Evolutionary conservation across 2,113 vertebrate genomes (phyloP), one percentile per base, ranked within the genome.

Genomic region (Alces alces): DNA sequence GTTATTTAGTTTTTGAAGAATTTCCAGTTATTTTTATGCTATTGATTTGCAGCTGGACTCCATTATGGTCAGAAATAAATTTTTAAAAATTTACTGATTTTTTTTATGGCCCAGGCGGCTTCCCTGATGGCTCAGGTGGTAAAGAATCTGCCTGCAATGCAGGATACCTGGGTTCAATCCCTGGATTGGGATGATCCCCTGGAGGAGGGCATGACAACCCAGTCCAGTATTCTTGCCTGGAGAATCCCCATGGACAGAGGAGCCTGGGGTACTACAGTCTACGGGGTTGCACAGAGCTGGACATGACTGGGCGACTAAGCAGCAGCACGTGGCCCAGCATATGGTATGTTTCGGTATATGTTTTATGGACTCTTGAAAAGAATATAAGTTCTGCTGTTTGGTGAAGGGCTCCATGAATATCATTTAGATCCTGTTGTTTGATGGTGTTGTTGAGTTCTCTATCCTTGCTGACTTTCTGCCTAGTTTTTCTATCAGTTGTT

Each of bases 1-100:
- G 3, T 82, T n/a, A 13, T n/a, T 82, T 54, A 58, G 27, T 43
- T 70, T 90, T 45, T 84, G 82, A 55, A 61, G 10, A 91, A n/a
- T 60, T 78, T 86, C n/a, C 33, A 16, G 4, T 54, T 76, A 54
- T 61, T 60, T 85, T 76, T 91, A 33, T 7, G 15, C 23, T 55
- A 28, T 91, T 64, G 28, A 61, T 85, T 60, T 95, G 28, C 14
- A n/a, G 55, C 21, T 91, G 45, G 70, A 91, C 76, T 79, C 23
- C 23, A 54, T 2, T 64, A 57, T 79, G 23, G 57, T 79, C 25
- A 36, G 47, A 61, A n/a, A 83, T n/a, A 19, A 54, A 36, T 15
- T 54, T n/a, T 82, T 36, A 0, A 23, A 54, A n/a, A 82, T 25
- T 7, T 82, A 82, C 14, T 54, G 19, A 73, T 25, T 54, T 82